These are phyloP conservation scores for Spodoptera picta DNA, from an alignment of 2,888 invertebrate genomes.

Conservation along the genomic window DNA sequence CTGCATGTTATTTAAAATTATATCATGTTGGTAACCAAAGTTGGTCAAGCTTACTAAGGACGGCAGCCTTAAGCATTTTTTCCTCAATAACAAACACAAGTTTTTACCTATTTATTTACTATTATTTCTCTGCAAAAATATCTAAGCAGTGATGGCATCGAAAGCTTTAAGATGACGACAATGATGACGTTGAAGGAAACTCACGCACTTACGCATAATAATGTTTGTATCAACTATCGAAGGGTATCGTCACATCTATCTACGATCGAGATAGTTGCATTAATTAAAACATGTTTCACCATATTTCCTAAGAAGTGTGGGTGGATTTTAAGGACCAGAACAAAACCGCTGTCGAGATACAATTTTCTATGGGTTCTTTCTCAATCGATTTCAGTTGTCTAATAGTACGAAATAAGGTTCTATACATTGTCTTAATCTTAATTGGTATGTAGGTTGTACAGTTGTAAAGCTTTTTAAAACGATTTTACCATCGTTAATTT, in stretches of 20 bases:
- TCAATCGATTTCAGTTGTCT: background rate
- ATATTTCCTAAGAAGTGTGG: background rate
- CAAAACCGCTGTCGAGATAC: background rate
- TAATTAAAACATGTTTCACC: conserved; percentile 18
- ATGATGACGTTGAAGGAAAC: conserved; percentile 34
- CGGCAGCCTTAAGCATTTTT: too few species aligned
- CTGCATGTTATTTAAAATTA: too few species aligned
- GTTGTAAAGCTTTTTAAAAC: conserved; percentile 3
- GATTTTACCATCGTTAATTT: background rate
- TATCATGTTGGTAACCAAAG: too few species aligned
- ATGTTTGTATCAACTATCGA: conserved; percentile 21
- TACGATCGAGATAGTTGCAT: conserved; percentile 14
- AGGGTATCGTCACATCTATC: conserved; percentile 8
- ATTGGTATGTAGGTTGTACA: background rate
- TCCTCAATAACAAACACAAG: too few species aligned
- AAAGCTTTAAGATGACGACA: conserved; percentile 17
- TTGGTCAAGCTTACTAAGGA: too few species aligned
- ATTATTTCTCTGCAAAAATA: background rate
- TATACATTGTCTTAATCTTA: conserved; percentile 1
- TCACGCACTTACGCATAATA: conserved; percentile 20
- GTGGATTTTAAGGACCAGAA: background rate
- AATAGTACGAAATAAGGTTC: background rate
- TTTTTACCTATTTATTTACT: too few species aligned
- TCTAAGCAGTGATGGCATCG: background rate
- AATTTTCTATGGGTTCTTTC: background rate